Conservation (phyloP, 2,888 invertebrate species). For the Pachycephus smyrnensis region DNA sequence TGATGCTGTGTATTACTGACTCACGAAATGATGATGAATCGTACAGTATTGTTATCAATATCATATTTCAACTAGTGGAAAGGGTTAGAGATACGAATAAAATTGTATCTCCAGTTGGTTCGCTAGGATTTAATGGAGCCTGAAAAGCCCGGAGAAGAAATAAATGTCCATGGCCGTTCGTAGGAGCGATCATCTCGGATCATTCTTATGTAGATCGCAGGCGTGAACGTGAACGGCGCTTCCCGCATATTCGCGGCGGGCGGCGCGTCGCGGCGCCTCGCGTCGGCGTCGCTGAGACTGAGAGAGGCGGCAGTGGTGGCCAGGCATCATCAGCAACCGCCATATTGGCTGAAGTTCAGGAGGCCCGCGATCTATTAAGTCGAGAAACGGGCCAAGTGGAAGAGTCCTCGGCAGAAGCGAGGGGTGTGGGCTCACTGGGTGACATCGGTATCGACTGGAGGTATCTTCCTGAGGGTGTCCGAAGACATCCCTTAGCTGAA, state of each 20-base stretch:
- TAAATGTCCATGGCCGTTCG: not conserved
- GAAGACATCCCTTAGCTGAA: not conserved
- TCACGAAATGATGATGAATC: not conserved
- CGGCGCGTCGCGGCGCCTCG: conserved; percentile 55
- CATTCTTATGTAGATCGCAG: conserved; percentile 54
- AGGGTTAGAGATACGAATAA: not conserved
- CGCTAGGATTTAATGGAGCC: not conserved
- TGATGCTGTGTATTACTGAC: not conserved
- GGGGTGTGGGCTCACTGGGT: not conserved
- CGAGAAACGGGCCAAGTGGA: conserved; percentile 1
- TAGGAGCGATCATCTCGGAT: conserved; percentile 15
- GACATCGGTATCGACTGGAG: not conserved
- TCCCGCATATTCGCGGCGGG: conserved; percentile 46
- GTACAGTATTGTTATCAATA: not conserved
- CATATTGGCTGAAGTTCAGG: conserved; percentile 53
- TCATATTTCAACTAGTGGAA: not conserved
- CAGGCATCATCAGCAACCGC: conserved; percentile 54
- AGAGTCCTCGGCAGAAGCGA: not conserved
- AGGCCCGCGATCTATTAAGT: conserved; percentile 1
- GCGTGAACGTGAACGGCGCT: conserved; percentile 33
- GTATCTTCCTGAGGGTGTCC: not conserved
- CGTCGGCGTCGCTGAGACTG: conserved; percentile 54
- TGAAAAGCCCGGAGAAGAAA: not conserved
- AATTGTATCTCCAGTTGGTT: not conserved
- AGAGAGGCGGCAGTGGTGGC: conserved; percentile 49